A percentile compares a stretch with the other conserved stretches of the same genome.
These are phyloP conservation scores for Riparia riparia DNA, from an alignment of 2,113 vertebrate genomes.

Conservation along the genomic window DNA sequence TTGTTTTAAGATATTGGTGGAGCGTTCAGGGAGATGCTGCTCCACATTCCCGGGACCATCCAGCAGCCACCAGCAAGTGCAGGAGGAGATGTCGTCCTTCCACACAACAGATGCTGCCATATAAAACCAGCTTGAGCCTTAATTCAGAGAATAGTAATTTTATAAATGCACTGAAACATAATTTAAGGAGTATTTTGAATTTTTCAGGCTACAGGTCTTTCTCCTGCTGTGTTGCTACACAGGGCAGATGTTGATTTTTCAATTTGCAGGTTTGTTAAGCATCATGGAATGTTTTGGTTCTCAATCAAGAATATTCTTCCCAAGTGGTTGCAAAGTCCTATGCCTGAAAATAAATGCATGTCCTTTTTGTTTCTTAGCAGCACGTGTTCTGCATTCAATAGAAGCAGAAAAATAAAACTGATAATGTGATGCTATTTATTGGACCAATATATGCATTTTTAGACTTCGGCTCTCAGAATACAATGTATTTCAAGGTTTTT, in stretches of 20 bases:
- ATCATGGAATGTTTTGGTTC: constrained; percentile 85
- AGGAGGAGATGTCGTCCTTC: constrained; percentile 57
- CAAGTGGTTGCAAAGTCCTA: constrained; percentile 80
- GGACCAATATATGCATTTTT: constrained; percentile 35
- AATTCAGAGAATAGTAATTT: constrained; percentile 74
- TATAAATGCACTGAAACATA: constrained; percentile 75
- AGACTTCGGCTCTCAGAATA: background rate
- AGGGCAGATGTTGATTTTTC: constrained; percentile 82
- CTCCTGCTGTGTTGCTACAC: constrained; percentile 64
- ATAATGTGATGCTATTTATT: constrained; percentile 49
- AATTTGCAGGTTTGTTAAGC: constrained; percentile 87
- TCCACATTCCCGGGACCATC: background rate
- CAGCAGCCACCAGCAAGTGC: constrained; percentile 11
- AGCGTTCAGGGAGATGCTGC: constrained; percentile 11
- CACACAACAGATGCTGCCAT: constrained; percentile 55
- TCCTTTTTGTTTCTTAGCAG: constrained; percentile 77
- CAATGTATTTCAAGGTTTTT: background rate
- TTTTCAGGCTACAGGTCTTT: constrained; percentile 72
- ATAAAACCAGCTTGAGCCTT: constrained; percentile 76
- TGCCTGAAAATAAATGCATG: constrained; percentile 76
- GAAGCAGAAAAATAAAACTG: constrained; percentile 22
- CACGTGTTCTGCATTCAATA: constrained; percentile 49
- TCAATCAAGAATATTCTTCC: constrained; percentile 87
- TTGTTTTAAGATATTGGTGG: constrained; percentile 69
- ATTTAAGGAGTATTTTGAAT: constrained; percentile 75